phyloP scores from a whole-genome alignment of 2,113 vertebrate genomes.

The Pandion haliaetus region DNA sequence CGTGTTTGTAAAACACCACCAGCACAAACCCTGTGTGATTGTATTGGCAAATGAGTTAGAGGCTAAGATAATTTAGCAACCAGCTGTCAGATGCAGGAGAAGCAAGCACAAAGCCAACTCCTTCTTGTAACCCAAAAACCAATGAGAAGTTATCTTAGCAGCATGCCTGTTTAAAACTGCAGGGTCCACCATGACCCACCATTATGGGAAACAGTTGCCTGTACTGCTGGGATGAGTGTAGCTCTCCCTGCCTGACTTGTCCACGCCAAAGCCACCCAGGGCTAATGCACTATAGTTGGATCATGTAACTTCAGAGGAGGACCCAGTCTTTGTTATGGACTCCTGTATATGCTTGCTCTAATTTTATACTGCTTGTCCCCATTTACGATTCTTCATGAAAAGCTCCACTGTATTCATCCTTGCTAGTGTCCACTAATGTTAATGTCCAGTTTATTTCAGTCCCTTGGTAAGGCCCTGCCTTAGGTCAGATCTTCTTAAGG shows the following conservation, averaged over 20 bases:
- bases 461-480: background rate
- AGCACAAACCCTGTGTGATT: background rate
- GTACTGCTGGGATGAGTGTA: background rate
- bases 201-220: fast-evolving
- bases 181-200: fast-evolving
- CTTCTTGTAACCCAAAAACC: background rate
- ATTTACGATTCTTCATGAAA: background rate
- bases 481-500: background rate
- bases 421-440: background rate
- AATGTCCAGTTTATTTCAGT: background rate
- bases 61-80: background rate
- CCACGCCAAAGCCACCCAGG: fast-evolving
- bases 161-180: background rate
- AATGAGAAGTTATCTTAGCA: background rate
- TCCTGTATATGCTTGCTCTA: background rate
- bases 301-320: background rate
- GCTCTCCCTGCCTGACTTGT: background rate
- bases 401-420: background rate
- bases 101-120: background rate
- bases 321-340: background rate
- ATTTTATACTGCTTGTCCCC: background rate
- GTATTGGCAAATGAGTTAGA: background rate
- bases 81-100: background rate
- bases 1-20: background rate
- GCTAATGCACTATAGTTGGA: background rate